A percentile compares a stretch with the other conserved stretches of the same genome.
Conservation (phyloP, 2,113 vertebrate species). For the Raja brachyura region DNA sequence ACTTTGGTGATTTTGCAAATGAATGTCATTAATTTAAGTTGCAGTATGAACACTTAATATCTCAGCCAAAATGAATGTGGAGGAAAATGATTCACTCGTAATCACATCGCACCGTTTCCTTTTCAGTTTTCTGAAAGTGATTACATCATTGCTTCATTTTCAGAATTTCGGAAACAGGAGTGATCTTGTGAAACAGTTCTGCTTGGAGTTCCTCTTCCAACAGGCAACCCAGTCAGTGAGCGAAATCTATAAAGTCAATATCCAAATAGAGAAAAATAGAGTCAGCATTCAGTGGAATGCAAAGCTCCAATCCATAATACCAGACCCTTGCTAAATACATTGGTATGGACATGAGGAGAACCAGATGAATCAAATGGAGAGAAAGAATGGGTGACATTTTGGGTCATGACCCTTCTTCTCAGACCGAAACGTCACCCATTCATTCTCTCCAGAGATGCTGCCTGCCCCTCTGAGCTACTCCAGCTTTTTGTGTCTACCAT, state of each 20-base stretch:
- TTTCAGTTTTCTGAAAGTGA: not conserved
- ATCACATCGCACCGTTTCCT: not conserved
- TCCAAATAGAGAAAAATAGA: not conserved
- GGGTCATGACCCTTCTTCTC: too few species aligned
- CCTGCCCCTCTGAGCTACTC: too few species aligned
- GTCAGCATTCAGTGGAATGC: slow-evolving; percentile 1
- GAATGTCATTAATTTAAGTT: not conserved
- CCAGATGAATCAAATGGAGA: not conserved
- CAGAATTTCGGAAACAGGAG: not conserved
- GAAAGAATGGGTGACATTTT: too few species aligned
- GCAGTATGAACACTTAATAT: not conserved
- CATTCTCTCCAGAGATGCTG: too few species aligned
- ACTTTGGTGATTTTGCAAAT: not conserved
- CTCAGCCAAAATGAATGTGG: not conserved
- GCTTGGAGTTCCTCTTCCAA: slow-evolving; percentile 5
- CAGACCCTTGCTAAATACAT: not conserved
- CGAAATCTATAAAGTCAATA: too few species aligned
- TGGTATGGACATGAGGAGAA: not conserved
- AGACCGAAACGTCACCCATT: too few species aligned
- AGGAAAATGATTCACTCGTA: not conserved
- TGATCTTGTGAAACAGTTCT: not conserved
- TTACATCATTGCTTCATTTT: not conserved
- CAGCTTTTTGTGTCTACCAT: too few species aligned
- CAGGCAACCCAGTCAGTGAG: not conserved
- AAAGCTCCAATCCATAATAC: not conserved